Conservation (phyloP, 1,140 invertebrate genomes). For the Prorops nasuta region DNA sequence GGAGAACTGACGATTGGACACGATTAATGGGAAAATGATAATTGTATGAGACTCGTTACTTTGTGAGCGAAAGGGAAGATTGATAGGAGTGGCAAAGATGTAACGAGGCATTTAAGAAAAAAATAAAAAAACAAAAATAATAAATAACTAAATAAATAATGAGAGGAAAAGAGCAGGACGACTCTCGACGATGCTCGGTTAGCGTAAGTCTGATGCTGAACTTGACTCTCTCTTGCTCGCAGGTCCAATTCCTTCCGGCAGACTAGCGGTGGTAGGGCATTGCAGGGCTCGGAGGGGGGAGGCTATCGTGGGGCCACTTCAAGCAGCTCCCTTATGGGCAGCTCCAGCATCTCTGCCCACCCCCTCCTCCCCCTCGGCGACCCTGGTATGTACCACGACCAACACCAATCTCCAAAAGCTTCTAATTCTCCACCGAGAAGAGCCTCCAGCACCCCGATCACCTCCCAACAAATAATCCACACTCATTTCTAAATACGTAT, state of each 20-base stretch:
- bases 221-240: constrained; percentile 71
- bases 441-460: no score
- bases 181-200: no score
- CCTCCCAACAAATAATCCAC: constrained; percentile 8
- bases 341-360: constrained; percentile 78
- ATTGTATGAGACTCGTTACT: no score
- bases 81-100: no score
- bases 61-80: no score
- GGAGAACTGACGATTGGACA: no score
- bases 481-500: constrained; percentile 10
- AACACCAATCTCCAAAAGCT: constrained; percentile 48
- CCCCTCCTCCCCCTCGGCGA: constrained; percentile 76
- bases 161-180: no score
- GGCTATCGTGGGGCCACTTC: constrained; percentile 60
- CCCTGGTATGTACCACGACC: constrained; percentile 62
- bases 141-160: no score
- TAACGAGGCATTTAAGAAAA: no score
- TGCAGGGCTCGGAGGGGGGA: constrained; percentile 59
- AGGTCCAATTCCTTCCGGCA: constrained; percentile 83
- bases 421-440: no score
- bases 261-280: constrained; percentile 60
- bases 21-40: no score
- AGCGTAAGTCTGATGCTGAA: constrained; percentile 57
- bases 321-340: constrained; percentile 66
- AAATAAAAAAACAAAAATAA: constrained; percentile 19